These are phyloP conservation scores for Meles meles DNA, from an alignment of 2,113 vertebrate species.

Conservation along the genomic window DNA sequence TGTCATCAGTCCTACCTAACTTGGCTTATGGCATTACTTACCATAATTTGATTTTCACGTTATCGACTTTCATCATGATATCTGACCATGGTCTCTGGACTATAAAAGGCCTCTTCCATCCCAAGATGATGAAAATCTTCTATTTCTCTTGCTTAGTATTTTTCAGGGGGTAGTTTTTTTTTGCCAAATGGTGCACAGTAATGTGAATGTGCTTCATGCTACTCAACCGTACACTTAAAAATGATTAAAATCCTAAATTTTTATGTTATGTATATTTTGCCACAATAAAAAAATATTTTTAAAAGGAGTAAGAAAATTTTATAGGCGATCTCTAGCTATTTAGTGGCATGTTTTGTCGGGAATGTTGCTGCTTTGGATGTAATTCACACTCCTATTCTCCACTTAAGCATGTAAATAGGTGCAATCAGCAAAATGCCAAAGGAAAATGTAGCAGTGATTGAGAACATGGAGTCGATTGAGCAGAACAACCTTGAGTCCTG, in stretches of 20 bases:
- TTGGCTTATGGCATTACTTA: background rate
- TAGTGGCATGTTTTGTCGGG: background rate
- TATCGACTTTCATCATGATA: background rate
- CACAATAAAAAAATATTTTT: constrained; percentile 3
- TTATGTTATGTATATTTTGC: background rate
- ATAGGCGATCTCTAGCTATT: background rate
- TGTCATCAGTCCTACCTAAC: background rate
- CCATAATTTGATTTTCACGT: constrained; percentile 18
- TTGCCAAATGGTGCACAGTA: background rate
- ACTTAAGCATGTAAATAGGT: background rate
- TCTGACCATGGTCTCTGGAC: background rate
- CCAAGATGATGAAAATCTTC: background rate
- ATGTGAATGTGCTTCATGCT: constrained; percentile 27
- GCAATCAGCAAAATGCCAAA: background rate
- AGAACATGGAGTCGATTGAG: background rate
- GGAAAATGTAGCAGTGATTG: background rate
- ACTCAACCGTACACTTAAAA: background rate
- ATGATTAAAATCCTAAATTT: background rate
- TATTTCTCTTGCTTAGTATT: background rate
- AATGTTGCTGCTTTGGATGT: constrained; percentile 22
- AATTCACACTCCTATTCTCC: background rate
- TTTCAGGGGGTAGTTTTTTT: background rate
- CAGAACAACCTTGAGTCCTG: background rate
- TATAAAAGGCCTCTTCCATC: background rate
- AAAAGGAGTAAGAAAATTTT: background rate